Base-by-base conservation (phyloP, 2,113 vertebrate species). In the Fregetta grallaria region DNA sequence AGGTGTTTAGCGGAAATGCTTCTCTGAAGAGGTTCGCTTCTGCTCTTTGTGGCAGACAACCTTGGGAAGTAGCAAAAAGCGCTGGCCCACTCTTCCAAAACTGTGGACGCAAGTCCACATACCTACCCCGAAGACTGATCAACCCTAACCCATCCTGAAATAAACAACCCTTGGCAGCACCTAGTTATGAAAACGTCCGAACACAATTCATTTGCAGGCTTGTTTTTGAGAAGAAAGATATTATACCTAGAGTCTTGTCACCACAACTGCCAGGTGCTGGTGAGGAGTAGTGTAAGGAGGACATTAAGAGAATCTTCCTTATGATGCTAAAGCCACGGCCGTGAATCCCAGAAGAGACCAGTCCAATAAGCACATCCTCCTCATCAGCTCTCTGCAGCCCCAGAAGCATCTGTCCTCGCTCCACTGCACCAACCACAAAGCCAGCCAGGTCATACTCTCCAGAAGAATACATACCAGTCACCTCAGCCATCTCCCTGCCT, bases 341-440 rank as follows among this genome's bases (percentile, higher is more conserved):
- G 30, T 98, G 98, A 78, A 99, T 86, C 9, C 97, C 98, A 0
- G 98, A 98, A n/a, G 98, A 99, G n/a, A 98, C 96, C n/a, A 99
- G 87, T 6, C 99, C 99, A 25, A 99, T 97, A 47, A 99, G 75
- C 71, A 97, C n/a, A 65, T 99, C 99, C 4, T 98, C 98, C 61
- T 98, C 98, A 2, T 86, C 23, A 36, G 99, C 98, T 76, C 97
- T 96, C 22, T 88, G 96, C 78, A 98, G 95, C 74, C 97, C 94
- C 55, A 98, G 98, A 82, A 98, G 97, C 58, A 98, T 40, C 29
- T 96, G 91, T 4, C 96, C 97, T 5, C 98, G 97, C 94, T 99
- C 98, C 91, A 98, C 97, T 0, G 99, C 98, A 2, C 99, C 99
- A 10, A 99, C 98, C 4, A 93, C 98, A 97, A 99, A 99, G 38